These are phyloP conservation scores for Ciconia nigra DNA, from an alignment of 2,797 vertebrate genomes.

Conservation along the genomic window DNA sequence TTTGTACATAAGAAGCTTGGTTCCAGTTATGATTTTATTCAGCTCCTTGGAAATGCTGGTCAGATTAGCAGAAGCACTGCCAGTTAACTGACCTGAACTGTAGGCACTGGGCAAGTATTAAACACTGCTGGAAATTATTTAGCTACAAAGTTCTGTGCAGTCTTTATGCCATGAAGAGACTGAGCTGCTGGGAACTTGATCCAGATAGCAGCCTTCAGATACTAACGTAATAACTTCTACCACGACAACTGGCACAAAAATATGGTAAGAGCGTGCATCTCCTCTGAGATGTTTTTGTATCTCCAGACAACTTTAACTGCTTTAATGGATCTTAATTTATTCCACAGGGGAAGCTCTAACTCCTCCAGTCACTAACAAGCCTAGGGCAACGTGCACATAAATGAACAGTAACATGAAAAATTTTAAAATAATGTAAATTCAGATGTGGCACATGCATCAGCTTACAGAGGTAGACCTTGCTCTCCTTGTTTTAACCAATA, in stretches of 20 bases:
- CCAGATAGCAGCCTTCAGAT: neutral
- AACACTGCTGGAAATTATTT: neutral
- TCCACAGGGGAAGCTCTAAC: neutral
- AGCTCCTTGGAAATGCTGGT: neutral
- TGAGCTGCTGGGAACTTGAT: neutral
- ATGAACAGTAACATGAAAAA: neutral
- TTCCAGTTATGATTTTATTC: neutral
- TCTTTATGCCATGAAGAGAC: neutral
- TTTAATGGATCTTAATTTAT: neutral
- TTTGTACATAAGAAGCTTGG: neutral
- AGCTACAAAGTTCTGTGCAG: neutral
- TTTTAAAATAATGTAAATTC: neutral
- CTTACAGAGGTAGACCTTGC: neutral
- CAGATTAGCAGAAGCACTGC: neutral
- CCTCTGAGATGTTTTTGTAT: neutral
- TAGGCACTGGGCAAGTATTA: neutral
- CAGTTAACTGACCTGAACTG: neutral
- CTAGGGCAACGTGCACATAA: neutral
- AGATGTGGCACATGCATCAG: neutral
- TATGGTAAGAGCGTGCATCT: neutral
- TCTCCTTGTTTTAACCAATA: neutral
- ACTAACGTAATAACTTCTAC: neutral
- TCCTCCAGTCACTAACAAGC: neutral
- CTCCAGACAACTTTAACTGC: neutral
- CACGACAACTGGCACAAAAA: neutral